Base-by-base conservation (phyloP, 2,797 vertebrate species). In the Coregonus suidteri region DNA sequence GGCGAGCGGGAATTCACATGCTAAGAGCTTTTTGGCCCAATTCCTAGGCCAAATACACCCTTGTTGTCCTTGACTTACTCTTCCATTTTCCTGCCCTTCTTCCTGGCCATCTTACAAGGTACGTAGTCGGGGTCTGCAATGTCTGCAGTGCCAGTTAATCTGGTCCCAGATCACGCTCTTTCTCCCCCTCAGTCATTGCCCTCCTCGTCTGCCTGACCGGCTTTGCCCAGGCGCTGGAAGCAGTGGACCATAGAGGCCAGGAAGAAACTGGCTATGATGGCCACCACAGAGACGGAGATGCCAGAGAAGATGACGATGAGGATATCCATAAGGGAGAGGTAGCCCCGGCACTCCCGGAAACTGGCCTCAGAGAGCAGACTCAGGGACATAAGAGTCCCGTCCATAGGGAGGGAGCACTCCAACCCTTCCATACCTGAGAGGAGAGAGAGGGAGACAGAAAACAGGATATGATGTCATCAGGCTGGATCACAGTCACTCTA, bases 231-330 rank as follows among this genome's bases (percentile, higher is more conserved):
- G 70, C 95, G 93, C 79, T 97, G 96, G 93, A 97, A 96, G 85
- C 96, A 98, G 89, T 97, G 95, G 59, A 97, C 96, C 14, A 96
- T 94, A 1, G 95, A 96, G 30, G 97, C 97, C 79, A 98, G 91
- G 89, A 98, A 95, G 90, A 98, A 98, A 90, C 97, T 98, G 77
- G 96, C 94, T 13, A 96, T 89, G 77, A 98, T 98, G 82, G 97
- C 97, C 0, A 93, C 96, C 1, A 97, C 94, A 52, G 96, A 97
- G 77, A 98, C 96, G 0, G 93, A 95, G 0, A 98, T 96, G 3
- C 97, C 97, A 0, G 97, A 97, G 91, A 98, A 98, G 88, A 98
- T 95, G 88, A 98, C 96, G 78, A 98, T 96, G 51, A 98, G 93
- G 85, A 96, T 96, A 92, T 98, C 97, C 0, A 94, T 96, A 84